phyloP scores from a whole-genome alignment of 2,888 invertebrate genomes.

The Hypomecis atomaria region DNA sequence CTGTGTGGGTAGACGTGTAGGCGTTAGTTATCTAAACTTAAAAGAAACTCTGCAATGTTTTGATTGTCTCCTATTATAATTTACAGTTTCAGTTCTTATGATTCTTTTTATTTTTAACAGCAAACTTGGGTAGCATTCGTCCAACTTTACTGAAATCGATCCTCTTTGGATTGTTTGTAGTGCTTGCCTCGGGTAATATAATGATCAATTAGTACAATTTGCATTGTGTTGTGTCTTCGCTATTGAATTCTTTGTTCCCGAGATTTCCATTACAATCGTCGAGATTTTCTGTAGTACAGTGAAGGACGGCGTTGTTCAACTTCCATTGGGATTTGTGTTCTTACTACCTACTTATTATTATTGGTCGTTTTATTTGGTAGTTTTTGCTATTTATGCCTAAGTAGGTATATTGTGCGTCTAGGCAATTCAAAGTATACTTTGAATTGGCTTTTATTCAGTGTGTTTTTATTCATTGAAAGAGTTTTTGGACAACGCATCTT shows the following conservation, averaged over 20 bases:
- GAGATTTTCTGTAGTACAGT: slow-evolving; percentile 15
- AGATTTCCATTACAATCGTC: slow-evolving; percentile 8
- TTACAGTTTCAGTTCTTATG: neutral
- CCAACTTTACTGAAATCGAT: slow-evolving; percentile 45
- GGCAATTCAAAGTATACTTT: too few relatives aligned
- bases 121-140: slow-evolving; percentile 14
- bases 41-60: neutral
- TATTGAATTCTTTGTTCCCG: slow-evolving; percentile 34
- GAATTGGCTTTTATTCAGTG: too few relatives aligned
- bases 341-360: neutral
- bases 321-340: neutral
- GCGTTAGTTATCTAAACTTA: neutral
- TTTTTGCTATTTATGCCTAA: neutral
- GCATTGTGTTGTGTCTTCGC: slow-evolving; percentile 49
- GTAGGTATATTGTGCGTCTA: too few relatives aligned
- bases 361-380: neutral
- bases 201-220: slow-evolving; percentile 63
- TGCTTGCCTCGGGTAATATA: slow-evolving; percentile 45
- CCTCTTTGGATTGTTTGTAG: slow-evolving; percentile 50
- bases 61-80: too few relatives aligned
- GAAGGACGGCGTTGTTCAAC: slow-evolving; percentile 7
- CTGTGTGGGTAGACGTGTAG: too few relatives aligned
- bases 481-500: too few relatives aligned
- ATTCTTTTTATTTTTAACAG: slow-evolving; percentile 3
- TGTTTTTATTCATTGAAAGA: too few relatives aligned